phyloP scores from a whole-genome alignment of 2,888 invertebrate genomes.

The Escarpia spicata region DNA sequence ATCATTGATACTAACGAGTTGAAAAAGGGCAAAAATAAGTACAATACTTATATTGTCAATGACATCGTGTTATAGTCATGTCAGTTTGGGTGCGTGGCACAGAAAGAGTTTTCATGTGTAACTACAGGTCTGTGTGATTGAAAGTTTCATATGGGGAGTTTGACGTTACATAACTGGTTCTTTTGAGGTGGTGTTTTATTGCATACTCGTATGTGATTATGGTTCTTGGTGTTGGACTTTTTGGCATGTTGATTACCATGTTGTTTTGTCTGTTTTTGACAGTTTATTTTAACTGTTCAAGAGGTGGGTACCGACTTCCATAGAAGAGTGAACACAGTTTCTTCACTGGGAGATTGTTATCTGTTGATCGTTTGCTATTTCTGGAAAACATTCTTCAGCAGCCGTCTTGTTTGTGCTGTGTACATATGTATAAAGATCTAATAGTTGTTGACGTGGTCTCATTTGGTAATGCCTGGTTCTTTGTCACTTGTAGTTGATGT shows the following conservation, averaged over 20 bases:
- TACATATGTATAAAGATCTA: conserved; percentile 12
- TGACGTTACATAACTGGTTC: no score
- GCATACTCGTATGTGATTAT: background rate
- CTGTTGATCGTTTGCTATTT: background rate
- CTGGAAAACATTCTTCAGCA: background rate
- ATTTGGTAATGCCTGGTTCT: background rate
- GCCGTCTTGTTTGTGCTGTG: background rate
- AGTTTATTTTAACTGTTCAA: background rate
- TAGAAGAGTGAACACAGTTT: background rate
- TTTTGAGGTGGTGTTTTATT: no score
- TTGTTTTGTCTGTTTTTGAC: background rate
- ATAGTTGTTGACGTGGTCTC: background rate
- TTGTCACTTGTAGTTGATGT: background rate
- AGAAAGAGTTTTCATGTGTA: no score
- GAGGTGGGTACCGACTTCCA: background rate
- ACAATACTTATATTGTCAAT: no score
- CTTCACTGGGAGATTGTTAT: background rate
- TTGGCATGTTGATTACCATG: background rate
- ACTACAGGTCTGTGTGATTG: no score
- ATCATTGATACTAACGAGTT: no score
- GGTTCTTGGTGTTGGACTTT: background rate
- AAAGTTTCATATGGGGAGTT: no score
- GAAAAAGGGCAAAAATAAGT: no score
- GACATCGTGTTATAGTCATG: no score
- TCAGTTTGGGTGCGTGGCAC: no score